Percentiles rank a stretch among this genome's conserved stretches.
Evolutionary conservation across 92 coral and sea anemone genomes (phyloP).

Genomic region (Epizoanthus scotinus): DNA sequence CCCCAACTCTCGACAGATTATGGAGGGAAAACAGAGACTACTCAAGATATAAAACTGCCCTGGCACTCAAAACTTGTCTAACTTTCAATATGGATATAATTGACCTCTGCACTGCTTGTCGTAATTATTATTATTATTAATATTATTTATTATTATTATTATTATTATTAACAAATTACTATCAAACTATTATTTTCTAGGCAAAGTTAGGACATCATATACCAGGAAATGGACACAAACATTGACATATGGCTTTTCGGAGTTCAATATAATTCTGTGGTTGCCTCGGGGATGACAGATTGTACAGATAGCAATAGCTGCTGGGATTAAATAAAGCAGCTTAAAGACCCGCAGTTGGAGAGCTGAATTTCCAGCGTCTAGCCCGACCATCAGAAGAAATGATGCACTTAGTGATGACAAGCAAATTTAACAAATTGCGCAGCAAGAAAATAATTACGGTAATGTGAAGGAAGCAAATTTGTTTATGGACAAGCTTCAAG

Average conservation of each 20-base stretch:
- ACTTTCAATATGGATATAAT: no score
- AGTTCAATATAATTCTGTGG: background rate
- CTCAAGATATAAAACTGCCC: no score
- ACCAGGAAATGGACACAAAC: conserved; percentile 38
- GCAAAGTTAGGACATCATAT: conserved; percentile 42
- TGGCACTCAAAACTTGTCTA: no score
- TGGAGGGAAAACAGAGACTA: no score
- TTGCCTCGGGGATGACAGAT: background rate
- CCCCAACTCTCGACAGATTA: no score
- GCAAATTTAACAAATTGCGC: background rate
- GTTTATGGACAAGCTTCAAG: conserved; percentile 6
- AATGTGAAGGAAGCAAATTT: background rate
- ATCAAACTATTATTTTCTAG: background rate
- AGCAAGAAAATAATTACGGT: conserved; percentile 4
- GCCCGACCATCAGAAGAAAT: background rate
- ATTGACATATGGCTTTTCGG: conserved; percentile 10
- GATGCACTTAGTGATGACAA: background rate
- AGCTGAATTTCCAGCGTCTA: no score
- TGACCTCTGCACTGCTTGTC: no score
- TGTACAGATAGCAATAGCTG: background rate
- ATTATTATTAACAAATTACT: background rate
- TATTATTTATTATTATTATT: background rate
- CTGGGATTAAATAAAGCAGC: background rate
- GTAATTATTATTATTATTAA: background rate
- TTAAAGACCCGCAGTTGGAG: background rate